Evolutionary conservation across 2,113 vertebrate species (phyloP).

Genomic region (Tautogolabrus adspersus): DNA sequence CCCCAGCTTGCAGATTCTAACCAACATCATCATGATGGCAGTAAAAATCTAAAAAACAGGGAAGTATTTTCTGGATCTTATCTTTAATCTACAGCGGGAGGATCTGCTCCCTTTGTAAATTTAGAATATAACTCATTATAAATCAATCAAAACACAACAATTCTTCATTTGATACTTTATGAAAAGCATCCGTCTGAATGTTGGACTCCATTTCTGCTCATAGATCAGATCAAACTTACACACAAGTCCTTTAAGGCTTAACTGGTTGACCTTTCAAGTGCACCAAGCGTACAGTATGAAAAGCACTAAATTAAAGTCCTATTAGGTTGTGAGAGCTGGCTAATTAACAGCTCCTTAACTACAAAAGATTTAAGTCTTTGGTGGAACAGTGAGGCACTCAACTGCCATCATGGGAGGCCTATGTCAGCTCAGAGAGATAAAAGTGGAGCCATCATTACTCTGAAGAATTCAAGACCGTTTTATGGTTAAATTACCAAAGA

Average conservation of each 20-base stretch:
- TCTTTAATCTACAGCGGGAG: background rate
- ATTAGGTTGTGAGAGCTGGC: slow-evolving; percentile 43
- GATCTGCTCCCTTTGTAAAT: background rate
- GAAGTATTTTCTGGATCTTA: too few species aligned
- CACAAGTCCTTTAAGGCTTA: slow-evolving; percentile 28
- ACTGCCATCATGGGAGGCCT: slow-evolving; percentile 44
- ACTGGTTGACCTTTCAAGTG: slow-evolving; percentile 60
- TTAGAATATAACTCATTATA: background rate
- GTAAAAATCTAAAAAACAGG: background rate
- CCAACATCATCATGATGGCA: too few species aligned
- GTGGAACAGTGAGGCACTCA: slow-evolving; percentile 30
- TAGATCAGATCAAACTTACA: background rate
- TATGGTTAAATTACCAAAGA: slow-evolving; percentile 5
- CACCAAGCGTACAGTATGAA: slow-evolving; percentile 35
- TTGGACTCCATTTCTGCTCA: background rate
- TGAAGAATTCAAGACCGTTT: slow-evolving; percentile 1
- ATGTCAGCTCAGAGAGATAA: slow-evolving; percentile 39
- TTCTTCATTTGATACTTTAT: background rate
- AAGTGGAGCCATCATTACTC: slow-evolving; percentile 32
- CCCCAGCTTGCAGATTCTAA: too few species aligned
- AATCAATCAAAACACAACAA: background rate
- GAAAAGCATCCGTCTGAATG: background rate
- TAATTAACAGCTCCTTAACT: slow-evolving; percentile 69
- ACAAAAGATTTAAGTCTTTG: slow-evolving; percentile 63
- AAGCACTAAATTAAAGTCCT: slow-evolving; percentile 59